These are phyloP conservation scores for Drosophila azteca DNA, from an alignment of 1,140 invertebrate genomes.

Conservation along the genomic window DNA sequence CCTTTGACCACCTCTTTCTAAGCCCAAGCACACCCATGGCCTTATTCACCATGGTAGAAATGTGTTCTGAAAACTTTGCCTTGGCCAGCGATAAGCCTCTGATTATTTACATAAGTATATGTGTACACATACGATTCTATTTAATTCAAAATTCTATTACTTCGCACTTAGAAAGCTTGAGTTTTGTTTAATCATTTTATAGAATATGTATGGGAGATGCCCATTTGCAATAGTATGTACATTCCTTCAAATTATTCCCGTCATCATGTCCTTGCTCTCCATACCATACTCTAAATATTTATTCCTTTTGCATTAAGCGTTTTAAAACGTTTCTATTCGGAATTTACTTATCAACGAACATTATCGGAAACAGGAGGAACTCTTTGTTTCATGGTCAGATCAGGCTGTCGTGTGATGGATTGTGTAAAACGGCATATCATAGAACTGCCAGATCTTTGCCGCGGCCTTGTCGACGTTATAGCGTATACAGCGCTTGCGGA, in stretches of 20 bases:
- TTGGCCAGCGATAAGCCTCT: slow-evolving; percentile 32
- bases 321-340: not conserved
- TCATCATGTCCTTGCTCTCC: too few relatives aligned
- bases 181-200: too few relatives aligned
- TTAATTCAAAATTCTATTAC: slow-evolving; percentile 1
- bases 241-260: not conserved
- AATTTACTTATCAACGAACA: not conserved
- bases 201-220: too few relatives aligned
- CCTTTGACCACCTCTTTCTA: too few relatives aligned
- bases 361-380: slow-evolving; percentile 2
- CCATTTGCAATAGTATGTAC: not conserved
- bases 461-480: slow-evolving; percentile 85
- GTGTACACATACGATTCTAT: not conserved
- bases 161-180: not conserved
- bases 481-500: slow-evolving; percentile 84
- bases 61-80: too few relatives aligned
- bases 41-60: too few relatives aligned
- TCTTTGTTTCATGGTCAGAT: slow-evolving; percentile 8
- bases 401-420: slow-evolving; percentile 22
- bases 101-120: slow-evolving; percentile 19
- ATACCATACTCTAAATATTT: too few relatives aligned
- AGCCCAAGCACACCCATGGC: too few relatives aligned
- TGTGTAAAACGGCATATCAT: slow-evolving; percentile 85
- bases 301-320: too few relatives aligned
- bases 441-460: slow-evolving; percentile 86